Evolutionary conservation across 1,140 invertebrate genomes (phyloP).

Genomic region (Oscheius sp.): DNA sequence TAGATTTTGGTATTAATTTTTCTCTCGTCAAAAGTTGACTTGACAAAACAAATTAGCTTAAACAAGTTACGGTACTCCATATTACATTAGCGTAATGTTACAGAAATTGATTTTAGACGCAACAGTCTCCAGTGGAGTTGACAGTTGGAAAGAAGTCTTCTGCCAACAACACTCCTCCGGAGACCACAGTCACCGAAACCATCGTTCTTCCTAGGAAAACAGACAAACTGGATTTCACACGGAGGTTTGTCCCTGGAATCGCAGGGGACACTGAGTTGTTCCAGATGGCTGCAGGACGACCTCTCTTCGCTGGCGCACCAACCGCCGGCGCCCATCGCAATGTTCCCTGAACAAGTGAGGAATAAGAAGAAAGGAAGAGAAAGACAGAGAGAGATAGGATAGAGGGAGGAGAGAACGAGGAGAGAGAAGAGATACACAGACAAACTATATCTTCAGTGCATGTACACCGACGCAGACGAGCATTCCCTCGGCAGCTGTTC

Average conservation of each 20-base stretch:
- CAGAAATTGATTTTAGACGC: background rate
- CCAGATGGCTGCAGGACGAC: conserved; percentile 48
- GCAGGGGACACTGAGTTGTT: background rate
- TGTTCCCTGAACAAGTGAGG: background rate
- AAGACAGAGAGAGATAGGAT: no score
- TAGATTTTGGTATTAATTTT: no score
- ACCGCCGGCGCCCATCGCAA: conserved; percentile 22
- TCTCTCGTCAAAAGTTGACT: no score
- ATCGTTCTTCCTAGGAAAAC: conserved; percentile 54
- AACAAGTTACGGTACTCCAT: no score
- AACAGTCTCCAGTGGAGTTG: conserved; percentile 31
- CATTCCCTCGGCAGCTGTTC: conserved; percentile 59
- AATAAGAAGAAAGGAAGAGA: no score
- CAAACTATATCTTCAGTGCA: conserved; percentile 20
- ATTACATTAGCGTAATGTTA: no score
- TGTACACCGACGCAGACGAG: conserved; percentile 43
- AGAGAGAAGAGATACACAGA: no score
- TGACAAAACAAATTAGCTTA: no score
- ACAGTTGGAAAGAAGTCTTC: conserved; percentile 13
- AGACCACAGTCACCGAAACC: conserved; percentile 55
- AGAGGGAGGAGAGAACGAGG: no score
- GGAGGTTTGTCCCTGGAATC: conserved; percentile 8
- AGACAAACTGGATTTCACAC: conserved; percentile 58
- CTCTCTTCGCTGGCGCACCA: conserved; percentile 22
- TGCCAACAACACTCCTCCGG: conserved; percentile 13